Evolutionary conservation across 2,888 invertebrate genomes (phyloP), one percentile per base, ranked within the genome.

Genomic region (Drosophila yooni): DNA sequence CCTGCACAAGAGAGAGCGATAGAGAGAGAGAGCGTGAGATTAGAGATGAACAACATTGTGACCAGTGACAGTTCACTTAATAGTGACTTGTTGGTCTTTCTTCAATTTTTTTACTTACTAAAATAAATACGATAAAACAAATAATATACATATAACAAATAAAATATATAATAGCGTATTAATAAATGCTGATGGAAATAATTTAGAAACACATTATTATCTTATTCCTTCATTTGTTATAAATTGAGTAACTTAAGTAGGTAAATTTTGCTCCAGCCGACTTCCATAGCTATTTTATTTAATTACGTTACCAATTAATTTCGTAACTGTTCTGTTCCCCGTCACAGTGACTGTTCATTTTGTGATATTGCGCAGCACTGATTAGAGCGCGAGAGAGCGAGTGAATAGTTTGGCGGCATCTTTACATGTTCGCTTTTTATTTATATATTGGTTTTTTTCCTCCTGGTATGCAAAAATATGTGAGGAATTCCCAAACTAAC

Each of bases 401-500:
- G 70, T 56, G 76, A 76, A 73, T 63, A 76, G 82, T 70, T 70
- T 74, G 76, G 76, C 85, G 79, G 82, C 88, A 74, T 81, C 79
- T 79, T 79, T 74, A 79, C 81, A 81, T 70, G 78, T 63, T 68
- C 56, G 66, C 7, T 34, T 71, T 71, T 62, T 53, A 27, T 52
- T 72, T 67, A 36, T 64, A 70, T 31, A 51, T 51, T 51, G 27
- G 29, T 56, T 21, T 40, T 40, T 57, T 21, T 31, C 31, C 15
- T 74, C 66, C 81, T 65, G 72, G 72, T 87, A 87, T 87, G 87
- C 87, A 82, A 90, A 87, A 87, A 86, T 88, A 81, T 87, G 60
- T 86, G 72, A 90, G 87, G 87, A 87, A 87, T 90, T 87, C 89
- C 87, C 86, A 74, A 80, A 74, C 69, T 78, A 76, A 81, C 80